A percentile compares a stretch with the other conserved stretches of the same genome.
These are phyloP conservation scores for Pipa parva DNA, from an alignment of 2,113 vertebrate species.

Conservation along the genomic window DNA sequence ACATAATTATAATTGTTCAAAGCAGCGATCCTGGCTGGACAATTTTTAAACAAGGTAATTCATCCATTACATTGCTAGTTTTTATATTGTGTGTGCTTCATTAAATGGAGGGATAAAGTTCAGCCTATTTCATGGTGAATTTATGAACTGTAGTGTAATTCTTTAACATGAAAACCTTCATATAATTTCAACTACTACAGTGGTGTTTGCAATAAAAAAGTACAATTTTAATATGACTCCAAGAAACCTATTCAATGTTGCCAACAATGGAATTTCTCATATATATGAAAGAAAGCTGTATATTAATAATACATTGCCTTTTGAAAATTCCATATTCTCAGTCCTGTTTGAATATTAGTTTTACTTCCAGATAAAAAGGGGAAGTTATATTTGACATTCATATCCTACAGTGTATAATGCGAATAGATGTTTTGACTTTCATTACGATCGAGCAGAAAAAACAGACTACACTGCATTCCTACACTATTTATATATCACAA, in stretches of 20 bases:
- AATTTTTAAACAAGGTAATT: constrained; percentile 34
- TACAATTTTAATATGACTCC: constrained; percentile 25
- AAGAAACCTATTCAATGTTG: constrained; percentile 15
- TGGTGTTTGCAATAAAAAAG: constrained; percentile 19
- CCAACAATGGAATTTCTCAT: constrained; percentile 2
- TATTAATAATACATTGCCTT: constrained; percentile 11
- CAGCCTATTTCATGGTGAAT: constrained; percentile 36
- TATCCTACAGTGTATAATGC: background rate
- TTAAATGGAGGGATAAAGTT: constrained; percentile 36
- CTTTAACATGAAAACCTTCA: constrained; percentile 29
- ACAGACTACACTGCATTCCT: too few species aligned
- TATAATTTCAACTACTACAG: constrained; percentile 7
- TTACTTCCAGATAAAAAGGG: background rate
- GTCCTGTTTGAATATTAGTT: constrained; percentile 5
- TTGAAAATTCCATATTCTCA: constrained; percentile 9
- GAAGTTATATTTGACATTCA: background rate
- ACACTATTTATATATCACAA: too few species aligned
- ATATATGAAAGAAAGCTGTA: constrained; percentile 6
- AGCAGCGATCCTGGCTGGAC: constrained; percentile 8
- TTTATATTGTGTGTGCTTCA: constrained; percentile 29
- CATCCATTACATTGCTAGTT: constrained; percentile 30
- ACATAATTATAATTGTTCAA: constrained; percentile 35
- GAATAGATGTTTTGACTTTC: background rate
- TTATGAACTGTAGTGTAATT: constrained; percentile 29
- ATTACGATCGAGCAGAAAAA: too few species aligned